phyloP scores from a whole-genome alignment of 37 sponge, comb jelly and placozoan species.

The Beroe forskalii region DNA sequence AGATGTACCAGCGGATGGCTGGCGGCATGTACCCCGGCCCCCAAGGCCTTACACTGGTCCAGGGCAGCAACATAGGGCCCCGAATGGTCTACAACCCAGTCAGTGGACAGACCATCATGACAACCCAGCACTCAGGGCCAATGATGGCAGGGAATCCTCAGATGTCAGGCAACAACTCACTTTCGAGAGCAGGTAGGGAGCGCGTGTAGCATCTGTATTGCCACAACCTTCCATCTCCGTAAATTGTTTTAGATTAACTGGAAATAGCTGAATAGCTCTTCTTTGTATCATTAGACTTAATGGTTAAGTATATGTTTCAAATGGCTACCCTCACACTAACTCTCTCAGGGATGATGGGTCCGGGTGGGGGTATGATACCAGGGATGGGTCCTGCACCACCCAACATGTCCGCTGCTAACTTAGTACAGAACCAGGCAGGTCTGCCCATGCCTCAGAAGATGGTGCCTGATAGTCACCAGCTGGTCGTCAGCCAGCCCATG shows the following conservation, averaged over 20 bases:
- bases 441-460: conserved; percentile 43
- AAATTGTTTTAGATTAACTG: no score
- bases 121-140: conserved; percentile 43
- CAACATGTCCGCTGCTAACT: conserved; percentile 41
- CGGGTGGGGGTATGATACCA: conserved; percentile 10
- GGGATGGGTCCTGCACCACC: conserved; percentile 58
- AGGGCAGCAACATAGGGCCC: conserved; percentile 28
- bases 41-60: conserved; percentile 31
- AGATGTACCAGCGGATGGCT: conserved; percentile 57
- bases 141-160: no score
- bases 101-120: conserved; percentile 61
- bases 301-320: no score
- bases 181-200: background rate
- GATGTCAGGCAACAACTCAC: background rate
- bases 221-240: no score
- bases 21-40: conserved; percentile 43
- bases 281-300: no score
- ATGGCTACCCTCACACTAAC: no score
- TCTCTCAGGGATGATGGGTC: conserved; percentile 48
- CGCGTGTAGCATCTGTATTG: no score
- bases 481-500: conserved; percentile 35
- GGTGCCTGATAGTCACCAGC: conserved; percentile 1
- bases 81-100: conserved; percentile 63
- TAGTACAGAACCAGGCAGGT: conserved; percentile 35
- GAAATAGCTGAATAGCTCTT: no score